Evolutionary conservation across 2,888 invertebrate species (phyloP).

Genomic region (Nesidiocoris tenuis): DNA sequence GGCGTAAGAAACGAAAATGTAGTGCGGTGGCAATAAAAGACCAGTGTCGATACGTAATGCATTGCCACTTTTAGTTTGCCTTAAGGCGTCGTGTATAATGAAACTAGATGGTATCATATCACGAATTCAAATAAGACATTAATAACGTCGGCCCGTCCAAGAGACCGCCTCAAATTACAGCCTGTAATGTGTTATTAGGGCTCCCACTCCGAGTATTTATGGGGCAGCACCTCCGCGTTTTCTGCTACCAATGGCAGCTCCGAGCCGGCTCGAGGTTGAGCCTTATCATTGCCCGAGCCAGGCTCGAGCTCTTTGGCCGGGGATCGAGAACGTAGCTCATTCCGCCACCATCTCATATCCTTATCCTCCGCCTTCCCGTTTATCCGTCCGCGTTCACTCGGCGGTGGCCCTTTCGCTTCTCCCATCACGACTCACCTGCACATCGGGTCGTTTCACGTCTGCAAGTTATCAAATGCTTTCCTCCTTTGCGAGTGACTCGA

Average conservation of each 20-base stretch:
- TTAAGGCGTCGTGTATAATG: constrained; percentile 43
- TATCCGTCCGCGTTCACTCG: neutral
- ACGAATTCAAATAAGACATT: constrained; percentile 50
- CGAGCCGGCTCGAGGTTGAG: neutral
- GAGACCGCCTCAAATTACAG: constrained; percentile 45
- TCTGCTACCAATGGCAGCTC: constrained; percentile 43
- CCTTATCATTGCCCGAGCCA: neutral
- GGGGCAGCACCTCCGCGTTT: constrained; percentile 13
- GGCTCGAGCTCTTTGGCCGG: neutral
- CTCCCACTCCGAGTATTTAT: constrained; percentile 45
- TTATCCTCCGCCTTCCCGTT: neutral
- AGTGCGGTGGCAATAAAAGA: constrained; percentile 35
- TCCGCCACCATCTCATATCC: neutral
- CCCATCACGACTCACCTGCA: neutral
- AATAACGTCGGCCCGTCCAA: constrained; percentile 45
- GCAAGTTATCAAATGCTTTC: neutral
- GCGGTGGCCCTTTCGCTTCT: neutral
- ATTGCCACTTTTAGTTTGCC: constrained; percentile 38
- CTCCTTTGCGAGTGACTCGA: neutral
- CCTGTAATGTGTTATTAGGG: constrained; percentile 45
- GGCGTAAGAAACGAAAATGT: neutral
- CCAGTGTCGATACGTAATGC: constrained; percentile 43
- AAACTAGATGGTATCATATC: constrained; percentile 49
- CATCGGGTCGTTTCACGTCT: neutral
- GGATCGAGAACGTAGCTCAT: neutral